Conservation (phyloP, 2,113 vertebrate species). For the Gorsachius goisagi region DNA sequence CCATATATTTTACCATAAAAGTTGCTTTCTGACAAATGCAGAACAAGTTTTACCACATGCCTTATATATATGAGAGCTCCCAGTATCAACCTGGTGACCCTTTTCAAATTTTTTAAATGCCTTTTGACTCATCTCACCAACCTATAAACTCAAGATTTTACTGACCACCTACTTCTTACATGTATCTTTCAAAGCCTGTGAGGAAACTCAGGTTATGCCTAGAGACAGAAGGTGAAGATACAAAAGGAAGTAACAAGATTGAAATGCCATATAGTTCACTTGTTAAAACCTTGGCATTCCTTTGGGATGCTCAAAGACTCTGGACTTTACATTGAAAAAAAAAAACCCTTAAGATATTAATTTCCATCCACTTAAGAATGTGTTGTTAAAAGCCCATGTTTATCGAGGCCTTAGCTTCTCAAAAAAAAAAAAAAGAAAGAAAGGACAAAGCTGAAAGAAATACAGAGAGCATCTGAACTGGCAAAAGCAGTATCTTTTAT, state of each 20-base stretch:
- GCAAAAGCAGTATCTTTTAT: not conserved
- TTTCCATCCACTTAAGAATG: not conserved
- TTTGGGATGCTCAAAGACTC: not conserved
- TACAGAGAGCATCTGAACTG: not conserved
- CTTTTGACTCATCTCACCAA: not conserved
- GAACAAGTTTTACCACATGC: slow-evolving; percentile 1
- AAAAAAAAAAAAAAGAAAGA: not conserved
- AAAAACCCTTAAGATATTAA: not conserved
- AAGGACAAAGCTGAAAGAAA: not conserved
- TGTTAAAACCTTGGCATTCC: not conserved
- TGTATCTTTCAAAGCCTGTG: not conserved
- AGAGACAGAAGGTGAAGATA: not conserved
- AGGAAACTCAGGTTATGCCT: not conserved
- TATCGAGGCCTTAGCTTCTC: not conserved
- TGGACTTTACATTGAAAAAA: not conserved
- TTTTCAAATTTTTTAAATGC: slow-evolving; percentile 1
- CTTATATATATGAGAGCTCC: not conserved
- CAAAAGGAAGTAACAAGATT: not conserved
- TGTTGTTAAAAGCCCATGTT: not conserved
- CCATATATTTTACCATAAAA: not conserved
- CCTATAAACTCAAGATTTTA: not conserved
- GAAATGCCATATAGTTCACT: not conserved
- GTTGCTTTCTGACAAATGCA: not conserved
- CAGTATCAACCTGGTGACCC: not conserved
- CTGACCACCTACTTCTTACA: not conserved